Evolutionary conservation across 2,113 vertebrate species (phyloP), one percentile per base, ranked within the genome.

Genomic region (Chascanopsetta lugubris): DNA sequence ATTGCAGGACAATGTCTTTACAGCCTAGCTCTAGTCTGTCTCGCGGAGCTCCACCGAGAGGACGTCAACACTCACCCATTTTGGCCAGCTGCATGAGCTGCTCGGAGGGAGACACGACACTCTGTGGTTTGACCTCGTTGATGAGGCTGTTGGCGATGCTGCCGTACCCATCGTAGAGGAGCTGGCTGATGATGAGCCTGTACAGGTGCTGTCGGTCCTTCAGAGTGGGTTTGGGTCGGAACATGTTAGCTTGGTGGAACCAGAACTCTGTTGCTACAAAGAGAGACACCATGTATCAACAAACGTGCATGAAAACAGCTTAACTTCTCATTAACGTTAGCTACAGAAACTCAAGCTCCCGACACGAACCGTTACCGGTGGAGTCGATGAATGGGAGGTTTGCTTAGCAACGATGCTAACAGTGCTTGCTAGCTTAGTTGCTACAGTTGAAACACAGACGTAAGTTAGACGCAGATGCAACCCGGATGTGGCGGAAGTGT

Each of bases 141-240:
- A 98, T 96, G 61, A 99, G 93, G 20, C 91, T 96, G 77, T 98
- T 98, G 62, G 97, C 97, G 65, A 98, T 96, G 92, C 87, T 95
- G 78, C 95, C 96, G 85, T 98, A 98, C 12, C 97, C 97, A n/a
- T 99, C 97, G 21, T 99, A 97, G 0, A 99, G 93, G 53, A 99
- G 87, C 88, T 99, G 97, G 85, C 97, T 97, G 57, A 99, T 97
- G 80, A 99, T 99, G 53, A 99, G 91, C 77, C 89, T 96, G 90
- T 99, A 99, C 27, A 99, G 94, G 72, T 99, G 97, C 87, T 99
- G 96, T 2, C 97, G 93, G 83, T 99, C 97, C 90, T 95, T 98
- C 80, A 99, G 85, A 20, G 95, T 98, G 49, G 96, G 95, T 90
- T 99, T 99, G 70, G 94, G 94, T 12, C 97, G 96, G 82, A 94